Base-by-base conservation (phyloP, 2,888 invertebrate genomes). In the Synergus gifuensis region DNA sequence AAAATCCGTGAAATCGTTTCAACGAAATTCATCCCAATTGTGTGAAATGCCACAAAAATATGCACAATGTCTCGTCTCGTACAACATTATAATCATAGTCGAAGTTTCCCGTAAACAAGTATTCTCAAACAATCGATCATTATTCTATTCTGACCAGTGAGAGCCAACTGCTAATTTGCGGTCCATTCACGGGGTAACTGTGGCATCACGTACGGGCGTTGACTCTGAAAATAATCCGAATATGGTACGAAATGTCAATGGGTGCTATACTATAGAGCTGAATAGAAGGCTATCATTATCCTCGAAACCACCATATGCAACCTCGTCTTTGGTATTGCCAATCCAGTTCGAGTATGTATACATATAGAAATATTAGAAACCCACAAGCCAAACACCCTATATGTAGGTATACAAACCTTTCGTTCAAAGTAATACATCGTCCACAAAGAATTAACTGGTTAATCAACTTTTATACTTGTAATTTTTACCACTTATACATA, bases 291-390 rank as follows among this genome's bases (percentile, higher is more conserved):
- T 81, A 79, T 84, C 84, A 82, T 83, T 83, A 83, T 83, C 81
- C 78, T 80, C 79, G 78, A 83, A 83, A 84, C 84, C 81, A 83
- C 81, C 85, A 83, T 81, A 85, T 82, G 84, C 80, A 82, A 81
- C 58, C 79, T 79, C 79, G 84, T 82, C 82, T 84, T 84, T 84
- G 76, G 78, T 78, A 83, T 84, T 80, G 83, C 60, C 82, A 81
- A 76, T 81, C 78, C 76, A 76, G 77, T 22, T 22, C 67, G 78
- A 67, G 80, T 66, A 60, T n/a, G n/a, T 42, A 8, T 54, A n/a
- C 9, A n/a, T 42, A 8, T 54, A n/a, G 54, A 54, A n/a, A 54
- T 5, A 54, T 54, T n/a, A 54, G 7, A 12, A 12, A 60, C 0
- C 18, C 22, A 60, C 18, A 22, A 8, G 22, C 60, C 60, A 22